Percentiles rank a stretch among this genome's conserved stretches.
Evolutionary conservation across 1,140 invertebrate genomes (phyloP).

Genomic region (Drosophila nannoptera): DNA sequence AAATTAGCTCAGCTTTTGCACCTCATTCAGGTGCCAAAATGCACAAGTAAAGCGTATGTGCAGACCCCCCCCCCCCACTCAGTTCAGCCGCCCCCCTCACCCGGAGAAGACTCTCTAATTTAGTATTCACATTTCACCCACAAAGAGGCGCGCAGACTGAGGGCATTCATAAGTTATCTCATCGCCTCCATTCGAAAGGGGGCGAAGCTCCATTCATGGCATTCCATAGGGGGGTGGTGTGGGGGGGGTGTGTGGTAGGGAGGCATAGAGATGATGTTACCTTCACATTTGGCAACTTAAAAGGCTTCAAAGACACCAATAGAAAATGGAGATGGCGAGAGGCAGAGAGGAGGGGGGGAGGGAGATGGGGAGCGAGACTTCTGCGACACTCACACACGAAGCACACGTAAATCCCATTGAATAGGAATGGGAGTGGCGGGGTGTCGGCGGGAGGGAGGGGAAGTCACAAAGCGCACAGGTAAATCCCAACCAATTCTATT

Average conservation of each 20-base stretch:
- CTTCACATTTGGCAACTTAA: constrained; percentile 19
- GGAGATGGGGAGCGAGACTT: neutral
- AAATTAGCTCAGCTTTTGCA: no score
- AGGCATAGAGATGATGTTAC: neutral
- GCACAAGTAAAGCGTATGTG: neutral
- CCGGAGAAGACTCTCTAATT: constrained; percentile 1
- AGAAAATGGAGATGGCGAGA: neutral
- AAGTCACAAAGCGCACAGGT: neutral
- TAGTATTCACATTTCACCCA: neutral
- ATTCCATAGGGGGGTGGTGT: neutral
- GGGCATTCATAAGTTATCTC: constrained; percentile 1
- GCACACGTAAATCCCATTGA: constrained; percentile 11
- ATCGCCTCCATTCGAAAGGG: neutral
- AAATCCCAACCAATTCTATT: neutral
- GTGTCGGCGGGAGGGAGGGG: neutral
- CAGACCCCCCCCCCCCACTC: neutral
- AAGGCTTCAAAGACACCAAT: constrained; percentile 5
- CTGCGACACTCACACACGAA: neutral
- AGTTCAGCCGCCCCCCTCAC: neutral
- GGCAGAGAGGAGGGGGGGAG: neutral
- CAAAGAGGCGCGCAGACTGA: no score
- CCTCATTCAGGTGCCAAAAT: no score
- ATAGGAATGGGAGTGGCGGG: neutral
- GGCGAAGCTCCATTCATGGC: constrained; percentile 1
- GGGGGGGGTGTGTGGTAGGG: no score